Conservation (phyloP, 2,797 vertebrate genomes). For the Ceryle rudis region DNA sequence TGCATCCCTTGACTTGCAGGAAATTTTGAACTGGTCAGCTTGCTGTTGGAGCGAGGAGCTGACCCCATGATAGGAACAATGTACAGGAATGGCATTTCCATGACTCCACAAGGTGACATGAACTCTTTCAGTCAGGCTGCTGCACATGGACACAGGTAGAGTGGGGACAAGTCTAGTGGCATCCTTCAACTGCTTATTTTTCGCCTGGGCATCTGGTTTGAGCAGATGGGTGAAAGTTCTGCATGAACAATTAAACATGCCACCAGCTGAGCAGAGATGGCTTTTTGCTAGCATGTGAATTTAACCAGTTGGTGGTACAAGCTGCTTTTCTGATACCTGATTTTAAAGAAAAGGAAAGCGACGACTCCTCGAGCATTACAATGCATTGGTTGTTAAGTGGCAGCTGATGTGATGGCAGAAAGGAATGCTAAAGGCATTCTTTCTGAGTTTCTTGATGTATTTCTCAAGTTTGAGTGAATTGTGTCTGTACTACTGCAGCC, state of each 20-base stretch:
- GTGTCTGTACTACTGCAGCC: slow-evolving; percentile 14
- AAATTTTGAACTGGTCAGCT: slow-evolving; percentile 96
- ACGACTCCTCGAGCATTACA: background rate
- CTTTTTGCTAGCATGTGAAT: slow-evolving; percentile 46
- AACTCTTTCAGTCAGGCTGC: slow-evolving; percentile 98
- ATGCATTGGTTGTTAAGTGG: slow-evolving; percentile 29
- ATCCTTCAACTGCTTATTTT: slow-evolving; percentile 15
- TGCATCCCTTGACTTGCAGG: slow-evolving; percentile 82
- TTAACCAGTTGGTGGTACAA: slow-evolving; percentile 27
- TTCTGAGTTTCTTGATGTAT: background rate
- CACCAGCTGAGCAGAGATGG: background rate
- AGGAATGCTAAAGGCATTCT: slow-evolving; percentile 38
- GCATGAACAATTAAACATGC: slow-evolving; percentile 18
- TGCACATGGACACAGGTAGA: slow-evolving; percentile 96
- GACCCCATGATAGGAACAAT: slow-evolving; percentile 97
- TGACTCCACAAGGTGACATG: slow-evolving; percentile 94
- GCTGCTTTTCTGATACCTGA: slow-evolving; percentile 8
- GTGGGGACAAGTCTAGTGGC: slow-evolving; percentile 64
- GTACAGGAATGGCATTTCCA: slow-evolving; percentile 96
- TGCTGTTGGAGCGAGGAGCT: slow-evolving; percentile 94
- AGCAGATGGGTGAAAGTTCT: slow-evolving; percentile 32
- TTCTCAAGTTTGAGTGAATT: background rate
- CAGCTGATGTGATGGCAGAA: background rate
- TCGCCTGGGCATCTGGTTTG: background rate
- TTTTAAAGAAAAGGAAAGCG: background rate